These are phyloP conservation scores for Phrixothrix hirtus DNA, from an alignment of 2,888 invertebrate genomes.

Conservation along the genomic window DNA sequence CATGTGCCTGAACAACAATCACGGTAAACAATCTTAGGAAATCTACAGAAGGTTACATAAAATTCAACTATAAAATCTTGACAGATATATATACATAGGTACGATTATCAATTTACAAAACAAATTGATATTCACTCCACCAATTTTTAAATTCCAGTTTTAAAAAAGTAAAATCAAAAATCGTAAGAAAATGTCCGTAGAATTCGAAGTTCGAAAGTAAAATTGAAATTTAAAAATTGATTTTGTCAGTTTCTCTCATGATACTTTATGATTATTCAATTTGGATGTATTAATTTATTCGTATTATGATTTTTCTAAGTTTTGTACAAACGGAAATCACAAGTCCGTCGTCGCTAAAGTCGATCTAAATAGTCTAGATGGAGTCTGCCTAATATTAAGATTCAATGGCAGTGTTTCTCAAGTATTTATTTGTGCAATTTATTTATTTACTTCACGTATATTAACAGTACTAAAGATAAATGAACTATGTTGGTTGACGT, in stretches of 20 bases:
- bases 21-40: slow-evolving; percentile 30
- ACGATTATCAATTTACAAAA: slow-evolving; percentile 21
- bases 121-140: slow-evolving; percentile 4
- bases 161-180: background rate
- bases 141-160: slow-evolving; percentile 7
- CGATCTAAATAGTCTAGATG: slow-evolving; percentile 41
- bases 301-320: slow-evolving; percentile 16
- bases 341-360: slow-evolving; percentile 32
- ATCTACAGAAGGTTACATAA: slow-evolving; percentile 29
- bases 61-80: slow-evolving; percentile 23
- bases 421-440: slow-evolving; percentile 48
- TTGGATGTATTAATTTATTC: slow-evolving; percentile 6
- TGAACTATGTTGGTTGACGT: slow-evolving; percentile 4
- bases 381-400: slow-evolving; percentile 51
- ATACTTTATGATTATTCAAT: slow-evolving; percentile 9
- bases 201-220: background rate
- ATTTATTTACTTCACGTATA: slow-evolving; percentile 24
- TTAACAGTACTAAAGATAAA: slow-evolving; percentile 19
- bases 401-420: slow-evolving; percentile 51
- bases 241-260: slow-evolving; percentile 6
- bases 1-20: slow-evolving; percentile 29
- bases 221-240: slow-evolving; percentile 1
- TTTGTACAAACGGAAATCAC: slow-evolving; percentile 35
- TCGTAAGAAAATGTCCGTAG: background rate
- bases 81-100: slow-evolving; percentile 21